These are phyloP conservation scores for Ceyx melanurus DNA, from an alignment of 2,113 vertebrate species.

Conservation along the genomic window DNA sequence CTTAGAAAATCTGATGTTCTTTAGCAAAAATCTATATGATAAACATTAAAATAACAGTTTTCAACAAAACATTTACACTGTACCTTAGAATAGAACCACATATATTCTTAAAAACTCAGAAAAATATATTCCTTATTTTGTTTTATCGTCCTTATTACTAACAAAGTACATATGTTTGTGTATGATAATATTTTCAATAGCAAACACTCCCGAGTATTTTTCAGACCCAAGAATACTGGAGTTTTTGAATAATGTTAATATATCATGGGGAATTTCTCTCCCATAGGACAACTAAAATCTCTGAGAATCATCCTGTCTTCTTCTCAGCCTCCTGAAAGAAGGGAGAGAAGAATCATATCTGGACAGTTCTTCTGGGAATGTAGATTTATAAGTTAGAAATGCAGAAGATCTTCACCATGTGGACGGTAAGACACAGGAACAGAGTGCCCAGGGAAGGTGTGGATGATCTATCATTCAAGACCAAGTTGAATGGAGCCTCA, in stretches of 20 bases:
- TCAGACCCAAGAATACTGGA: background rate
- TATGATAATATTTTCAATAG: background rate
- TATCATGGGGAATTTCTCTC: background rate
- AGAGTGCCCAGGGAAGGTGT: too few species aligned
- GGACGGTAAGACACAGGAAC: too few species aligned
- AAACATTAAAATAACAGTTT: background rate
- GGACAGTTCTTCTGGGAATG: background rate
- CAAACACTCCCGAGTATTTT: background rate
- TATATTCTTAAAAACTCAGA: background rate
- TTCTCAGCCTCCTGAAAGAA: background rate
- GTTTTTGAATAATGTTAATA: background rate
- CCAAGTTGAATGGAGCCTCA: too few species aligned
- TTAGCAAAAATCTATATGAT: background rate
- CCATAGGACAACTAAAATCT: background rate
- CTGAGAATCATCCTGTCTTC: background rate
- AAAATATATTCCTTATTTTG: background rate
- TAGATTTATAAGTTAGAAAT: background rate
- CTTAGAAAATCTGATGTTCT: background rate
- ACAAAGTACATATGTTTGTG: background rate
- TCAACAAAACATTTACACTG: background rate
- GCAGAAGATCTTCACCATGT: background rate
- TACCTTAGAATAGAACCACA: background rate
- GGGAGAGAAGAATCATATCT: rapidly evolving
- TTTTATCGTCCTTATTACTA: background rate
- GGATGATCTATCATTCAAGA: too few species aligned